Evolutionary conservation across 2,888 invertebrate genomes (phyloP).

Genomic region (Acrocyrtus sp.): DNA sequence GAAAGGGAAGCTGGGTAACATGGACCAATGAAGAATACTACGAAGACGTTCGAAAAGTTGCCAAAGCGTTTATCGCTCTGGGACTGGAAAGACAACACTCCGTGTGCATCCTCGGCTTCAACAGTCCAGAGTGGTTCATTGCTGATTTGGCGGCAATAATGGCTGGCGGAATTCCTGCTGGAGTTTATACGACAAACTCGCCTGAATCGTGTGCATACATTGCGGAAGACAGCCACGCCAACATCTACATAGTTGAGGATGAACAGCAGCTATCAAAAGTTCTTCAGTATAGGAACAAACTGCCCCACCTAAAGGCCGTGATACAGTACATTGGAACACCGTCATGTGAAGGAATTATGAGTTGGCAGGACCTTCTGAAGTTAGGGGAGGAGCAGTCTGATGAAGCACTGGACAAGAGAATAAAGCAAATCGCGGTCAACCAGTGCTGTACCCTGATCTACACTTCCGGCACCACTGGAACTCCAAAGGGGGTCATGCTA

Average conservation of each 20-base stretch:
- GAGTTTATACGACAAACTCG: slow-evolving; percentile 83
- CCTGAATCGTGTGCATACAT: slow-evolving; percentile 86
- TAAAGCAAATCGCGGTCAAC: slow-evolving; percentile 79
- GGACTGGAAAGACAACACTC: slow-evolving; percentile 83
- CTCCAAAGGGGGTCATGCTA: slow-evolving; percentile 75
- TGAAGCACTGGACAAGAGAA: slow-evolving; percentile 73
- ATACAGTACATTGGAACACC: slow-evolving; percentile 75
- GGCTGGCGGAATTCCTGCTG: slow-evolving; percentile 75
- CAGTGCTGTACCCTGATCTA: slow-evolving; percentile 88
- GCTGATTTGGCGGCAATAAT: slow-evolving; percentile 87
- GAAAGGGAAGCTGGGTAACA: slow-evolving; percentile 67
- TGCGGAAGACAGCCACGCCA: slow-evolving; percentile 77
- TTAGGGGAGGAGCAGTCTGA: slow-evolving; percentile 78
- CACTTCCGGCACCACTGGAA: slow-evolving; percentile 88
- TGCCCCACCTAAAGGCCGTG: slow-evolving; percentile 82
- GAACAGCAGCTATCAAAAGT: slow-evolving; percentile 87
- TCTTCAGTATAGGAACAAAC: slow-evolving; percentile 73
- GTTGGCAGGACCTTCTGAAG: slow-evolving; percentile 80
- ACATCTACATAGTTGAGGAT: slow-evolving; percentile 90
- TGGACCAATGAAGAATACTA: slow-evolving; percentile 70
- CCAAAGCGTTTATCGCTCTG: slow-evolving; percentile 86
- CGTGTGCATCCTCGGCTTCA: slow-evolving; percentile 91
- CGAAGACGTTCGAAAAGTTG: slow-evolving; percentile 77
- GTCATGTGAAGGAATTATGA: slow-evolving; percentile 65
- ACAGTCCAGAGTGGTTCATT: slow-evolving; percentile 90